These are phyloP conservation scores for Ophioninae sp. DNA, from an alignment of 2,888 invertebrate genomes.

Conservation along the genomic window DNA sequence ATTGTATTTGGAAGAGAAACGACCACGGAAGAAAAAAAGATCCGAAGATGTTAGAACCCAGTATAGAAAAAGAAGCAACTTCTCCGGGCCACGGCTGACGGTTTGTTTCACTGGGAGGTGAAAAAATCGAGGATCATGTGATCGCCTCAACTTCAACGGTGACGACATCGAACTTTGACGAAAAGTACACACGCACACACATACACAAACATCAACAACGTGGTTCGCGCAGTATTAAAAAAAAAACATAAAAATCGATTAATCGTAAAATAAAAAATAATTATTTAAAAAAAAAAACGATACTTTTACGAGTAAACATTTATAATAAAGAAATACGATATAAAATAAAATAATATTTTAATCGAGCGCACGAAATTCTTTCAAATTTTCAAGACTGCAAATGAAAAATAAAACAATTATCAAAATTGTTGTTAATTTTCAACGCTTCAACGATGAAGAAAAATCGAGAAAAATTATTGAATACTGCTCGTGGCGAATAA, in stretches of 20 bases:
- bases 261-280: neutral
- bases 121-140: conserved; percentile 60
- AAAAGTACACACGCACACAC: too few relatives aligned
- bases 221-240: conserved; percentile 6
- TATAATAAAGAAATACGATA: too few relatives aligned
- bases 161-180: conserved; percentile 57
- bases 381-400: too few relatives aligned
- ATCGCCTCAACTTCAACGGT: conserved; percentile 47
- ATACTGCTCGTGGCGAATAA: neutral
- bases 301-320: too few relatives aligned
- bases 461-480: neutral
- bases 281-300: conserved; percentile 12
- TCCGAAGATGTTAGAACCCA: conserved; percentile 69
- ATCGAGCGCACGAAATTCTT: too few relatives aligned
- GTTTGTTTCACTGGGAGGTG: conserved; percentile 28
- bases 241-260: neutral
- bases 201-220: neutral
- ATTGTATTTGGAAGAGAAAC: too few relatives aligned
- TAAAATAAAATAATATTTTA: too few relatives aligned
- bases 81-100: conserved; percentile 72
- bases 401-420: too few relatives aligned
- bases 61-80: conserved; percentile 69
- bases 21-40: conserved; percentile 9
- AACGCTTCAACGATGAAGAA: too few relatives aligned
- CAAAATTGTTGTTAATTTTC: too few relatives aligned